Percentiles rank a stretch among this genome's conserved stretches.
These are phyloP conservation scores for Digitonthophagus gazella DNA, from an alignment of 2,888 invertebrate species.

Conservation along the genomic window DNA sequence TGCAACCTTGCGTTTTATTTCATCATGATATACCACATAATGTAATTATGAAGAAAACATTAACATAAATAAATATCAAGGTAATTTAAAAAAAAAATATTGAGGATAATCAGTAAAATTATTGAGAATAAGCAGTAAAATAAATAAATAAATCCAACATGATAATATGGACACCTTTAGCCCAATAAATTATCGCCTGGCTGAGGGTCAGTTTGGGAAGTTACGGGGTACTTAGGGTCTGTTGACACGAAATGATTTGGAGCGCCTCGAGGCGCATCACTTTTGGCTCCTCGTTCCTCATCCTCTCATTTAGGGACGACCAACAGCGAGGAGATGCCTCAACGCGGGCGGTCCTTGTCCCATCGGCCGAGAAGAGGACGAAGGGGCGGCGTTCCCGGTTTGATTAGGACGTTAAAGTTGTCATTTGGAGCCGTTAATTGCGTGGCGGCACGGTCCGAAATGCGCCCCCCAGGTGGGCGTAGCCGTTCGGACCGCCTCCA, in stretches of 20 bases:
- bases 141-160: not conserved
- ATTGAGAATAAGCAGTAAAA: too few relatives aligned
- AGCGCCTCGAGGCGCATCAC: not conserved
- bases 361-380: not conserved
- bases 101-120: too few relatives aligned
- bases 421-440: constrained; percentile 43
- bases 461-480: constrained; percentile 23
- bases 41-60: not conserved
- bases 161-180: not conserved
- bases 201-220: not conserved
- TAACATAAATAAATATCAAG: too few relatives aligned
- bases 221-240: not conserved
- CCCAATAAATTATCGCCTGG: not conserved
- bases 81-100: too few relatives aligned
- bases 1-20: not conserved
- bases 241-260: not conserved
- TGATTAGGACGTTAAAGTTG: constrained; percentile 45
- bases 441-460: constrained; percentile 36
- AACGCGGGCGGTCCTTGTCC: constrained; percentile 8
- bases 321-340: not conserved
- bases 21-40: not conserved
- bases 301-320: not conserved
- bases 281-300: not conserved
- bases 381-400: constrained; percentile 34
- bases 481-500: constrained; percentile 28